Conservation (phyloP, 2,888 invertebrate genomes). For the Oconnorella tubifera region DNA sequence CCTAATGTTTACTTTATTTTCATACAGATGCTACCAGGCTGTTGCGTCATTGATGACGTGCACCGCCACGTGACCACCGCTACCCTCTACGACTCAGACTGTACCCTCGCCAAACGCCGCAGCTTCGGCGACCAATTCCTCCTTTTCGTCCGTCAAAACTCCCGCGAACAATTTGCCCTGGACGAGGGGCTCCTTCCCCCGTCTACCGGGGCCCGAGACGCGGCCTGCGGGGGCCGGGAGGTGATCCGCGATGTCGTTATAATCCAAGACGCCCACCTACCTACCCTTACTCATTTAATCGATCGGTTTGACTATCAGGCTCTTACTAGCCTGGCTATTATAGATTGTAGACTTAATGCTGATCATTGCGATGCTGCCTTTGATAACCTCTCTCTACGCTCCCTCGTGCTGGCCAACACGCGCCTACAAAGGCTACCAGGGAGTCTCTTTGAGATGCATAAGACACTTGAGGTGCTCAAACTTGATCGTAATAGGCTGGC, state of each 20-base stretch:
- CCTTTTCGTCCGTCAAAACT: conserved; percentile 37
- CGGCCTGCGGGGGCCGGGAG: conserved; percentile 24
- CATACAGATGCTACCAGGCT: conserved; percentile 39
- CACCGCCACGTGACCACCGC: conserved; percentile 23
- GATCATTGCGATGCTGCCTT: conserved; percentile 10
- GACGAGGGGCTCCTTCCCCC: conserved; percentile 25
- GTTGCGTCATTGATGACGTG: conserved; percentile 34
- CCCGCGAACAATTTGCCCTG: conserved; percentile 36
- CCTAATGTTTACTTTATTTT: too few relatives aligned
- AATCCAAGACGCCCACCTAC: conserved; percentile 36
- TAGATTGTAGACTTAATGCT: conserved; percentile 32
- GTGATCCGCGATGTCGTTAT: conserved; percentile 35
- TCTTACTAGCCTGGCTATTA: conserved; percentile 31
- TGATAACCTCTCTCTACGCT: conserved; percentile 30
- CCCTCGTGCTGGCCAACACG: conserved; percentile 36
- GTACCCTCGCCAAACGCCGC: conserved; percentile 35
- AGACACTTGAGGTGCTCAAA: conserved; percentile 35
- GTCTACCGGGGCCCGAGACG: background rate
- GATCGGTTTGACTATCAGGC: conserved; percentile 31
- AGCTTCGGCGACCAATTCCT: conserved; percentile 38
- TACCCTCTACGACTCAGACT: conserved; percentile 29
- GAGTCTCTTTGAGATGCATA: conserved; percentile 33
- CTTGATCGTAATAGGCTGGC: conserved; percentile 37
- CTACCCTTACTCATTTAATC: conserved; percentile 32
- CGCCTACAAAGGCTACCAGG: conserved; percentile 32